A percentile compares a stretch with the other conserved stretches of the same genome.
phyloP scores from a whole-genome alignment of 2,888 invertebrate genomes.

The Drosophila monieri region DNA sequence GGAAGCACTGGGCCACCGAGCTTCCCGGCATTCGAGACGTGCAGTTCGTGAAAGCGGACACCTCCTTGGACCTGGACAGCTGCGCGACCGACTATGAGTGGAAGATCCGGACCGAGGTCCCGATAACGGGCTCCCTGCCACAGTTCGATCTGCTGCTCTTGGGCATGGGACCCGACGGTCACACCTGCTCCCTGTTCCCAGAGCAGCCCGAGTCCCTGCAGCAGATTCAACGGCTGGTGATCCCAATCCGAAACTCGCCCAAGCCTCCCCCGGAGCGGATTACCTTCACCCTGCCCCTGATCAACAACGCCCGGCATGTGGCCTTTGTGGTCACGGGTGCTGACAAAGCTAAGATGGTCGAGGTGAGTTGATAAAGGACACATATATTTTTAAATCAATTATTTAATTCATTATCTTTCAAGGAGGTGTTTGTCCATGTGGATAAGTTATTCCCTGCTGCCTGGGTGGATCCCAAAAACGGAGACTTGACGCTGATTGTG shows the following conservation, averaged over 20 bases:
- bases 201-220: slow-evolving; percentile 87
- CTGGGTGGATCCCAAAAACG: slow-evolving; percentile 85
- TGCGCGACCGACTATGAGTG: slow-evolving; percentile 82
- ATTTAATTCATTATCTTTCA: neutral
- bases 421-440: slow-evolving; percentile 91
- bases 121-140: slow-evolving; percentile 84
- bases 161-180: slow-evolving; percentile 99
- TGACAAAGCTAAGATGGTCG: slow-evolving; percentile 94
- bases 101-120: slow-evolving; percentile 56
- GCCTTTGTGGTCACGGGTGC: slow-evolving; percentile 94
- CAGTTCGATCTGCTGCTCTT: slow-evolving; percentile 94
- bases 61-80: slow-evolving; percentile 65
- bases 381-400: neutral
- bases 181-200: slow-evolving; percentile 98
- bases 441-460: slow-evolving; percentile 90
- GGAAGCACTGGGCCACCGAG: slow-evolving; percentile 87
- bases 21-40: slow-evolving; percentile 86
- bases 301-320: slow-evolving; percentile 93
- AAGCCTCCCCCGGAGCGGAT: slow-evolving; percentile 96
- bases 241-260: slow-evolving; percentile 95
- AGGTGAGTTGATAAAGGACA: slow-evolving; percentile 85
- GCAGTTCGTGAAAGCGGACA: slow-evolving; percentile 92
- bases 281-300: slow-evolving; percentile 95
- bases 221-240: slow-evolving; percentile 89
- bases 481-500: slow-evolving; percentile 49